A percentile compares a stretch with the other conserved stretches of the same genome.
phyloP scores from a whole-genome alignment of 2,113 vertebrate genomes.

The Poeciliopsis turrubarensis region DNA sequence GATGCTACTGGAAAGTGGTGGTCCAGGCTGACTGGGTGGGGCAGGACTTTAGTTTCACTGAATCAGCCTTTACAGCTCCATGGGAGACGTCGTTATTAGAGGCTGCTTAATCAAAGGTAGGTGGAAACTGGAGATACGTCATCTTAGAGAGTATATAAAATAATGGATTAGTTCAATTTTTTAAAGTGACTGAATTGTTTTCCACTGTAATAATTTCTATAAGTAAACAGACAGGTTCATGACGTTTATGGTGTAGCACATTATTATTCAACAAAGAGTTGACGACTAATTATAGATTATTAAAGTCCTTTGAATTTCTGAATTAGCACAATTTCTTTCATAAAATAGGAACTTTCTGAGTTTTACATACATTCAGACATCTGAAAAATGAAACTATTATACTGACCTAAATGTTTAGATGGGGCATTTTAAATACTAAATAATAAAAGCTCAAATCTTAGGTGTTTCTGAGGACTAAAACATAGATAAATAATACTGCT shows the following conservation, averaged over 20 bases:
- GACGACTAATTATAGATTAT: too few species aligned
- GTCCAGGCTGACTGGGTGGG: not conserved
- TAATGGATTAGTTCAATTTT: too few species aligned
- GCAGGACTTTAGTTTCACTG: not conserved
- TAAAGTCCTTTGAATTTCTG: not conserved
- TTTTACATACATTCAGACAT: not conserved
- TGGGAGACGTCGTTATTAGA: not conserved
- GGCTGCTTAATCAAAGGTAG: not conserved
- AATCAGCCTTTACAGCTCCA: not conserved
- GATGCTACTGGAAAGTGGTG: not conserved
- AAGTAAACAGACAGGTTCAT: not conserved
- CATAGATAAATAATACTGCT: not conserved
- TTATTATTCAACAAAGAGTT: not conserved
- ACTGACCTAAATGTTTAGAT: not conserved
- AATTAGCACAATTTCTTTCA: not conserved
- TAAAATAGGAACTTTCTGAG: not conserved
- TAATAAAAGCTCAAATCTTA: not conserved
- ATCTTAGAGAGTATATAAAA: too few species aligned
- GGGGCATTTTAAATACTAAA: not conserved
- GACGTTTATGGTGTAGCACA: not conserved
- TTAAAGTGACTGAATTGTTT: too few species aligned
- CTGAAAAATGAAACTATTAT: not conserved
- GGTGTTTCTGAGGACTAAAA: too few species aligned
- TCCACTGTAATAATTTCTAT: too few species aligned
- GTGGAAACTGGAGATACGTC: too few species aligned